These are phyloP conservation scores for Nycteola revayana DNA, from an alignment of 2,888 invertebrate genomes.

Conservation along the genomic window DNA sequence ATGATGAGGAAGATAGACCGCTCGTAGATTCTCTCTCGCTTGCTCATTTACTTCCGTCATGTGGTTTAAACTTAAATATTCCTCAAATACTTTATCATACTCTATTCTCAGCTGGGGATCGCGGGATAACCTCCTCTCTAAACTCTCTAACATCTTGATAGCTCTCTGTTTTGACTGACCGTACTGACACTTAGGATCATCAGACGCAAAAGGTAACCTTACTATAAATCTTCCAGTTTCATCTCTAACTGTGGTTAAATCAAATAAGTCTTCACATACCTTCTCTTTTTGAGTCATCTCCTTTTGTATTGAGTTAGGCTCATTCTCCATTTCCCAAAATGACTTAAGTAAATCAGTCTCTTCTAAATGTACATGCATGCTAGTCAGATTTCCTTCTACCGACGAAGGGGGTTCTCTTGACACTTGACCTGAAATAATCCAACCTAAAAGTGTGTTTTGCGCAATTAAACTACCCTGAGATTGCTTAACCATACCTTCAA, in stretches of 20 bases:
- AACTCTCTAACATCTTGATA: conserved; percentile 1
- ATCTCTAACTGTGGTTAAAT: conserved; percentile 6
- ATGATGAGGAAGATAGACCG: conserved; percentile 3
- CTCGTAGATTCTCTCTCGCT: not conserved
- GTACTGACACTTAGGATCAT: conserved; percentile 4
- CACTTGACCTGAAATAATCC: conserved; percentile 3
- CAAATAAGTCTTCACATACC: conserved; percentile 4
- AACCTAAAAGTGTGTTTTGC: too few species aligned
- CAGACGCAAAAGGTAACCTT: too few species aligned
- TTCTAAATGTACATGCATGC: not conserved
- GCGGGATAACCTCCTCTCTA: conserved; percentile 3
- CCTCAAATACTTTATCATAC: not conserved
- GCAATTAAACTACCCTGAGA: too few species aligned
- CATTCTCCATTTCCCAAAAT: conserved; percentile 7
- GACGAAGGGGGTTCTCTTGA: not conserved
- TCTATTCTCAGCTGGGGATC: conserved; percentile 4
- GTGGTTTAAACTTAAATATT: conserved; percentile 1
- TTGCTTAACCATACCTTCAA: too few species aligned
- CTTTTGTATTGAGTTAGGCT: conserved; percentile 3
- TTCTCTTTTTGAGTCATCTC: conserved; percentile 3
- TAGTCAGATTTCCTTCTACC: not conserved
- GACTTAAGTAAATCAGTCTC: conserved; percentile 3
- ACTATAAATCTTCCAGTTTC: too few species aligned
- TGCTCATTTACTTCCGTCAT: conserved; percentile 2
- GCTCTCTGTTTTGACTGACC: conserved; percentile 2